Base-by-base conservation (phyloP, 2,888 invertebrate genomes). In the Plusia festucae region DNA sequence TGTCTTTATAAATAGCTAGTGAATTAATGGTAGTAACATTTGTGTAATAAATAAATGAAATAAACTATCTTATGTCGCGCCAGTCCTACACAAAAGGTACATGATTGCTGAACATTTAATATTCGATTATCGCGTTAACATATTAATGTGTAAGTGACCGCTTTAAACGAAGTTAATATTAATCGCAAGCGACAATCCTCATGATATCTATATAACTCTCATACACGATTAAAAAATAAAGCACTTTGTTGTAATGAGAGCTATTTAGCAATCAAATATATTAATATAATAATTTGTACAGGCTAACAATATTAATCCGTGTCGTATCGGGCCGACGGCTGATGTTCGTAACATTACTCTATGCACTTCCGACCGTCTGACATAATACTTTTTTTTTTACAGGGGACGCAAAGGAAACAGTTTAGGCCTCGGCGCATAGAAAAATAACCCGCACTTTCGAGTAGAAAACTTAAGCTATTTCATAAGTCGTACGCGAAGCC, bases 251-350 rank as follows among this genome's bases (percentile, higher is more conserved):
- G 83, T 85, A 82, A 85, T 82, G 88, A 90, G 90, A 90, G 89
- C 87, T 87, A 88, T 80, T 82, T 85, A 86, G 88, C 88, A 81
- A 85, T 87, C 84, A 86, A 89, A 89, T 90, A 90, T 89, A 89
- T 89, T 87, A 89, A 88, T 89, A 88, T 87, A 87, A 87, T 91
- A 87, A 87, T 91, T 91, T 91, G 89, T 90, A 91, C 89, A 90
- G 87, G 87, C 90, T 88, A 89, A 89, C 72, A 80, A 75, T 79
- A 78, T 84, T 77, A 75, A 73, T 79, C 65, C 79, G 68, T 77
- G 69, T 74, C 62, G 76, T 77, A 80, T 79, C 75, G 82, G 82
- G 83, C 81, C 78, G 76, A 73, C 78, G 70, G 60, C 62, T 79
- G 64, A 60, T 79, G 71, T 76, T 83, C 67, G 72, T 81, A 82